These are phyloP conservation scores for Mythimna ferrago DNA, from an alignment of 2,888 invertebrate species.

Conservation along the genomic window DNA sequence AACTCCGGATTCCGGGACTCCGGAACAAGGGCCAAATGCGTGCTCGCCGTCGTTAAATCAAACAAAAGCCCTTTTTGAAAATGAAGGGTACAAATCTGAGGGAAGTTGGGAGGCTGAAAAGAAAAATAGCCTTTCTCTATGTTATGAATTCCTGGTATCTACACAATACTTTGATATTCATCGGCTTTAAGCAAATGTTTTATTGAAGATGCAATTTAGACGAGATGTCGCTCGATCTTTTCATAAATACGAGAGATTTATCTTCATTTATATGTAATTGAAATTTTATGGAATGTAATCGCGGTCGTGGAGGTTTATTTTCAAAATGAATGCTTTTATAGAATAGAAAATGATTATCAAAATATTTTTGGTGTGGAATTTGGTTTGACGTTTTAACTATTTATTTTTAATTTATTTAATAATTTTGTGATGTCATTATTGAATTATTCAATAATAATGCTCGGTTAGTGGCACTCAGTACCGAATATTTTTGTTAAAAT, in stretches of 20 bases:
- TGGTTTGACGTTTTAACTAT: too few species aligned
- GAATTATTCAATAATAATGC: too few species aligned
- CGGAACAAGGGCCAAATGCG: constrained; percentile 54
- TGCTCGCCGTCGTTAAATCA: constrained; percentile 64
- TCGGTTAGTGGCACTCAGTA: too few species aligned
- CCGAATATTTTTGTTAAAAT: too few species aligned
- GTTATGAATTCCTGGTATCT: constrained; percentile 49
- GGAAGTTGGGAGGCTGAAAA: constrained; percentile 40
- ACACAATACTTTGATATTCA: constrained; percentile 44
- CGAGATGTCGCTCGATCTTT: constrained; percentile 3
- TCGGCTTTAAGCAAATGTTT: constrained; percentile 57
- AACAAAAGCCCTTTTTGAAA: constrained; percentile 63
- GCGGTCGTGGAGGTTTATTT: neutral
- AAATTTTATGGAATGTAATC: constrained; percentile 5
- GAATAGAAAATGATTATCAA: neutral
- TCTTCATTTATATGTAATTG: constrained; percentile 24
- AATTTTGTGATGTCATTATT: too few species aligned
- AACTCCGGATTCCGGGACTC: constrained; percentile 24
- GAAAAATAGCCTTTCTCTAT: constrained; percentile 50
- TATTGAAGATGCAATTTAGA: constrained; percentile 48
- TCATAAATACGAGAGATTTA: constrained; percentile 29
- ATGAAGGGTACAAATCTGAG: constrained; percentile 62
- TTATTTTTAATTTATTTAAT: too few species aligned
- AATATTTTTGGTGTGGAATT: too few species aligned
- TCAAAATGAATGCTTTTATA: neutral